Base-by-base conservation (phyloP, 2,888 invertebrate species). In the Syrista parreyssii region DNA sequence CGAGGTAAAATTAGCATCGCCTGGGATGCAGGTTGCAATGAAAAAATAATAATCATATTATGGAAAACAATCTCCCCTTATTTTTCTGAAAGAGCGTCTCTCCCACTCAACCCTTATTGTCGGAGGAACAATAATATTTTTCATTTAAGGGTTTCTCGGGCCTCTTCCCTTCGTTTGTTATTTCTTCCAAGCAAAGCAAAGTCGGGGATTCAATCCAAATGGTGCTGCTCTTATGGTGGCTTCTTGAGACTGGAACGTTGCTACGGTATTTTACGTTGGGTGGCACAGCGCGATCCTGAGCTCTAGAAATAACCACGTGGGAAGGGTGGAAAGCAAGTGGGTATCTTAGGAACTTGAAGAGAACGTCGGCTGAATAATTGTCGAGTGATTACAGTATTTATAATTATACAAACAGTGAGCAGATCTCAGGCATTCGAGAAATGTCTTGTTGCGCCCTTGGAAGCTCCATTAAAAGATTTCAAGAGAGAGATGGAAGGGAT, bases 321-420 rank as follows among this genome's bases (percentile, higher is more conserved):
- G 6, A 55, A 55, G 55, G 23, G 55, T 55, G 23, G 23, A 55
- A 55, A 55, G 55, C 55, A 6, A 55, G 23, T 9, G 55, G 23
- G 55, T 55, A 55, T 55, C 55, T 55, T 15, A 23, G 55, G 55
- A 31, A 33, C 71, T 71, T 15, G 31, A 33, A 76, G 40, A 33
- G 55, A 76, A 68, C 76, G 68, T 34, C n/a, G 76, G 4, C 11
- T 40, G 74, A 74, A 74, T 74, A 74, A 74, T 36, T 34, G 74
- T 12, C 23, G 30, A 68, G 34, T 68, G 73, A 77, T 77, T 77
- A 68, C 31, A 32, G 11, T 35, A 35, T 75, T 77, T 77, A 75
- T 77, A 77, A 77, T 77, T 75, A 77, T 40, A 36, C 55, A 77
- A 77, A 75, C 75, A 71, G 74, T n/a, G 36, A 71, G 74, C 71